phyloP scores from a whole-genome alignment of 2,113 vertebrate species.

The Chlorodrepanis virens region DNA sequence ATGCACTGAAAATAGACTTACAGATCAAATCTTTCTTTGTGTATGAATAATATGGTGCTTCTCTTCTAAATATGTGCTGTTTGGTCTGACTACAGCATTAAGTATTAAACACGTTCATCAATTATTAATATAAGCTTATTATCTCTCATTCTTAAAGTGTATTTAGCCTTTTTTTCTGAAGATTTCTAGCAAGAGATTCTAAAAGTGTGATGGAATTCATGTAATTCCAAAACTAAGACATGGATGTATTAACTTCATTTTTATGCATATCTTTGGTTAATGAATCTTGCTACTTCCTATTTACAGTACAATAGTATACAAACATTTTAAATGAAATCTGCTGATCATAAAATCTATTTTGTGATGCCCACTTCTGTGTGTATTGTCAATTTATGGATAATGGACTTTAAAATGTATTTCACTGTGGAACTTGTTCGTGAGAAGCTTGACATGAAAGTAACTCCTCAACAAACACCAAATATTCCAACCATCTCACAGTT shows the following conservation, averaged over 20 bases:
- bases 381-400: not conserved
- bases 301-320: not conserved
- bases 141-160: not conserved
- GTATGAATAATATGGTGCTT: not conserved
- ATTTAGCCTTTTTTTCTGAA: not conserved
- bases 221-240: not conserved
- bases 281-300: not conserved
- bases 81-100: not conserved
- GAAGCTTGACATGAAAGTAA: not conserved
- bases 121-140: slow-evolving; percentile 23
- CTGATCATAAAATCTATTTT: not conserved
- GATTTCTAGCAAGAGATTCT: not conserved
- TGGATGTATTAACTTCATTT: not conserved
- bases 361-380: not conserved
- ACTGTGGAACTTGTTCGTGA: not conserved
- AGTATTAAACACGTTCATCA: slow-evolving; percentile 6
- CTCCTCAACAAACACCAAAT: not conserved
- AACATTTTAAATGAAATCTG: not conserved
- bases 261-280: not conserved
- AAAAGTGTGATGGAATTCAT: not conserved
- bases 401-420: not conserved
- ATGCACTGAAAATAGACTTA: not conserved
- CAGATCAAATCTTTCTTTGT: not conserved
- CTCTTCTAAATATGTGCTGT: not conserved
- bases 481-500: not conserved